Percentiles rank a stretch among this genome's conserved stretches.
Evolutionary conservation across 2,888 invertebrate genomes (phyloP).

Genomic region (Orgyia antiqua): DNA sequence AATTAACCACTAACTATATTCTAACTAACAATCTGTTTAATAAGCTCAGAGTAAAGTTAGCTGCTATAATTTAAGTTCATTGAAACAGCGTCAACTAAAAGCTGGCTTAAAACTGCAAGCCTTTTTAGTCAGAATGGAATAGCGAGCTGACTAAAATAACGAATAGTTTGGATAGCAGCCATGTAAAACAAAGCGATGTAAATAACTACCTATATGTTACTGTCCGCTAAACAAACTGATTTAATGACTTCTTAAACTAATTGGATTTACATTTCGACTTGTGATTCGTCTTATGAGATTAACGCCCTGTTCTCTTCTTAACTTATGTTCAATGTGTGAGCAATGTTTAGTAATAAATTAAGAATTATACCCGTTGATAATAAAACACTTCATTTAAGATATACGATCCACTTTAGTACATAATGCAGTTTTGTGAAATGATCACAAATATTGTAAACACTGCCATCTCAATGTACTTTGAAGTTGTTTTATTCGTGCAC

Average conservation of each 20-base stretch:
- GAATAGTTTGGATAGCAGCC: conserved; percentile 70
- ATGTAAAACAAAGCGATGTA: conserved; percentile 61
- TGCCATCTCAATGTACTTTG: conserved; percentile 4
- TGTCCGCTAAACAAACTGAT: conserved; percentile 68
- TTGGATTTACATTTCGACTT: conserved; percentile 64
- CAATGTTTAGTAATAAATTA: conserved; percentile 50
- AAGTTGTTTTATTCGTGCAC: background rate
- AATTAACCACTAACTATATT: no score
- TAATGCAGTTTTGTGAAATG: conserved; percentile 26
- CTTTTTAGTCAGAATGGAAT: conserved; percentile 43
- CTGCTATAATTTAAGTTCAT: conserved; percentile 10
- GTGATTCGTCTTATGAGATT: conserved; percentile 53
- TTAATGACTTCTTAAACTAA: conserved; percentile 71
- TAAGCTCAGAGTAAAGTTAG: conserved; percentile 6
- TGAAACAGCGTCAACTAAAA: conserved; percentile 20
- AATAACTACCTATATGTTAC: conserved; percentile 59
- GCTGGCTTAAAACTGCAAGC: conserved; percentile 22
- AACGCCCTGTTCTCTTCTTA: conserved; percentile 39
- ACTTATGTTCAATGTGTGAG: conserved; percentile 42
- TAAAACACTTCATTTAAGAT: conserved; percentile 40
- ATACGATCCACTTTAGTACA: conserved; percentile 29
- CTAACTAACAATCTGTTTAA: no score
- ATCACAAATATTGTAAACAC: conserved; percentile 22
- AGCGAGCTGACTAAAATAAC: conserved; percentile 52
- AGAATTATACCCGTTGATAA: conserved; percentile 53